These are phyloP conservation scores for Champsocephalus gunnari DNA, from an alignment of 2,797 vertebrate genomes.

Conservation along the genomic window DNA sequence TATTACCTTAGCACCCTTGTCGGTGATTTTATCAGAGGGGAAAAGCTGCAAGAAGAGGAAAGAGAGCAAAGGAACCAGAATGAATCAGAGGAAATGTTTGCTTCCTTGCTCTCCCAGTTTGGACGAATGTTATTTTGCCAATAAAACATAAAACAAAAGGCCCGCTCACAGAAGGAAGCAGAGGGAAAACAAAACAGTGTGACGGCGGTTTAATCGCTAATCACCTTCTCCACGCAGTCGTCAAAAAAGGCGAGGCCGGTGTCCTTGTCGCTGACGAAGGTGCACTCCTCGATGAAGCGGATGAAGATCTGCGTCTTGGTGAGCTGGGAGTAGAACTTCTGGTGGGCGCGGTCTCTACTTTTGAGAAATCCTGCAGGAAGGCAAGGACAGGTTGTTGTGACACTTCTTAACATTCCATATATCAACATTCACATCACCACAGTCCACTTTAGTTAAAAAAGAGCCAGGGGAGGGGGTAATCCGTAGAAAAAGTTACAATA, in stretches of 20 bases:
- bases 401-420: not conserved
- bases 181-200: conserved; percentile 26
- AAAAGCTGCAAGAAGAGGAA: conserved; percentile 89
- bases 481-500: no score
- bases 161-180: conserved; percentile 40
- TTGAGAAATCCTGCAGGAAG: conserved; percentile 91
- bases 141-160: conserved; percentile 64
- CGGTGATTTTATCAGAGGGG: conserved; percentile 93
- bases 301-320: conserved; percentile 99
- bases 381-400: not conserved
- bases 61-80: conserved; percentile 71
- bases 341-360: conserved; percentile 95
- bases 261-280: conserved; percentile 99
- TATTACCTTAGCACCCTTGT: conserved; percentile 95
- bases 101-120: conserved; percentile 61
- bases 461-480: no score
- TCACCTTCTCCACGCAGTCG: conserved; percentile 98
- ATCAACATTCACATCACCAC: not conserved
- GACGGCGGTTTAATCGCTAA: not conserved
- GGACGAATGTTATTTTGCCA: conserved; percentile 55
- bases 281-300: conserved; percentile 98
- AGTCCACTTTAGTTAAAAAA: not conserved
- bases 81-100: conserved; percentile 79
- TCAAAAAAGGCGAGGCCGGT: conserved; percentile 98
- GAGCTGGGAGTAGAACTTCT: conserved; percentile 96